Evolutionary conservation across 2,888 invertebrate species (phyloP), one percentile per base, ranked within the genome.

Genomic region (Helobdella robusta): DNA sequence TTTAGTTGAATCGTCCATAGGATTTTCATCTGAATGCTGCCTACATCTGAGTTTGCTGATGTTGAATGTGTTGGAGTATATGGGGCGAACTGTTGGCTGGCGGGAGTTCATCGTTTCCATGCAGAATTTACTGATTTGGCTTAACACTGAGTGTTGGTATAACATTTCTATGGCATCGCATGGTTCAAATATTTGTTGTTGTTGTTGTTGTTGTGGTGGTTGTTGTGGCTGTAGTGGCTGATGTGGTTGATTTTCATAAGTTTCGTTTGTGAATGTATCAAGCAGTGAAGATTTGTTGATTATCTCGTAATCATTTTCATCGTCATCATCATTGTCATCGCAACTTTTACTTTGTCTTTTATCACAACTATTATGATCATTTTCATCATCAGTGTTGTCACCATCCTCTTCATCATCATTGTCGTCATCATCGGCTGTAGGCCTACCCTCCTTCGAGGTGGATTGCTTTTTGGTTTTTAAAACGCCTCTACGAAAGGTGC

Each of bases 381-480:
- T 28, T 20, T 52, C 25, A 2, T 30, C 30, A n/a, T n/a, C 30
- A n/a, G n/a, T 34, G 18, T 18, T 20, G 8, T 28, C 58, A 20
- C 32, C 58, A 15, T 40, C 11, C 11, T 60, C 56, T 18, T 36
- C 50, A 34, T 30, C 20, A 20, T 40, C 59, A 25, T 44, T 11
- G 32, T 58, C 48, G 48, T 65, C 32, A 56, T 32, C 28, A 46
- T 32, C 8, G 58, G 67, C 2, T 35, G 36, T 30, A 59, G 54
- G 18, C 32, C 34, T 30, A 44, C 36, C 23, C 23, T 59, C 18
- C 58, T 20, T 2, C 4, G 48, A n/a, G 59, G n/a, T 20, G 11
- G 35, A 8, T 30, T 15, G 8, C 30, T 28, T 48, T 36, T 5
- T 35, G 25, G 63, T 67, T 32, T 65, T 59, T 28, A 66, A 62